Conservation (phyloP, 2,113 vertebrate species). For the Cyanoramphus novaezelandiae region DNA sequence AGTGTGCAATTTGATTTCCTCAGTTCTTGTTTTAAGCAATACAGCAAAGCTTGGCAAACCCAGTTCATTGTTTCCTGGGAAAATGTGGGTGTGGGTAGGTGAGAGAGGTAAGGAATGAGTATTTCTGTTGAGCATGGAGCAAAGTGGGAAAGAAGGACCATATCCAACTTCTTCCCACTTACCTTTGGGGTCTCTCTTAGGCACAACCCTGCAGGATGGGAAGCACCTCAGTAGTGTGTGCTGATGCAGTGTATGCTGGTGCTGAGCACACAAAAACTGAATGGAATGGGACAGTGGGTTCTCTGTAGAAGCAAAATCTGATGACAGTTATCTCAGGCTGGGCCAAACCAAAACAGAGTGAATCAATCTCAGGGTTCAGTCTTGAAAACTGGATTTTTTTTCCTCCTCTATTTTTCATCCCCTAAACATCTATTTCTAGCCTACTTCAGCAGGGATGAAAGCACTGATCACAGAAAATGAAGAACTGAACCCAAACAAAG, state of each 20-base stretch:
- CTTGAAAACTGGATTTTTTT: neutral
- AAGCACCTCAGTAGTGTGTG: neutral
- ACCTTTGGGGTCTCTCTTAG: neutral
- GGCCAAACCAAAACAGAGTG: neutral
- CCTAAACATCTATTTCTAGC: neutral
- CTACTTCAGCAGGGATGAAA: neutral
- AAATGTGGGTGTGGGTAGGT: neutral
- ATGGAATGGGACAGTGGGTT: rapidly evolving
- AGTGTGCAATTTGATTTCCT: neutral
- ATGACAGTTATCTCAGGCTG: neutral
- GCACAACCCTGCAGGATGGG: neutral
- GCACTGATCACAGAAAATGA: neutral
- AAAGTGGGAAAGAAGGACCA: neutral
- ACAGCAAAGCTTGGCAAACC: neutral
- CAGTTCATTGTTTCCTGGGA: neutral
- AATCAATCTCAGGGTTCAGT: neutral
- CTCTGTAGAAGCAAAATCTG: neutral
- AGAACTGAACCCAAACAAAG: neutral
- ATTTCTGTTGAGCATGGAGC: rapidly evolving
- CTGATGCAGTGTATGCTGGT: neutral
- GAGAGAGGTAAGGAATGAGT: neutral
- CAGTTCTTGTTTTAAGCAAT: neutral
- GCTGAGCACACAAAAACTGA: neutral
- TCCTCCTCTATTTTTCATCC: neutral
- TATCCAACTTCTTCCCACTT: neutral